Evolutionary conservation across 2,797 vertebrate species (phyloP).

Genomic region (Florisuga fusca): DNA sequence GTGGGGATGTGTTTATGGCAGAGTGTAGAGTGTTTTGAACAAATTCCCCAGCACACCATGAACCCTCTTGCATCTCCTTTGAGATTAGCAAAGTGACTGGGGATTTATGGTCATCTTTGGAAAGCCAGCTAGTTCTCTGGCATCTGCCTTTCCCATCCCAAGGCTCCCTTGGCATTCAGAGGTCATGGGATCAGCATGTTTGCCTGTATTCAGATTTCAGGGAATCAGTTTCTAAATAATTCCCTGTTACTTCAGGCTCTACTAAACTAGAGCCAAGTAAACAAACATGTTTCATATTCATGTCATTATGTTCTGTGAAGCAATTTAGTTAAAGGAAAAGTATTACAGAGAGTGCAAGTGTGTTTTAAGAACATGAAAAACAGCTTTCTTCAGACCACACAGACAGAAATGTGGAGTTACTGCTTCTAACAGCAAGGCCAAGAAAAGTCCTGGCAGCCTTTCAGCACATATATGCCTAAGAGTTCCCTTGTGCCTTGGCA

Average conservation of each 20-base stretch:
- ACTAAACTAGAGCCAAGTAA: conserved; percentile 31
- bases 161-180: conserved; percentile 39
- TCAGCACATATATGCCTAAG: background rate
- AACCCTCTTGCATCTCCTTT: background rate
- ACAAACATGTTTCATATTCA: conserved; percentile 60
- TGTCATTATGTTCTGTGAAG: conserved; percentile 45
- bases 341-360: background rate
- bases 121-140: background rate
- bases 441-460: background rate
- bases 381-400: background rate
- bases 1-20: background rate
- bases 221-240: conserved; percentile 62
- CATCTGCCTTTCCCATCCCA: conserved; percentile 25
- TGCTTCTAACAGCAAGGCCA: background rate
- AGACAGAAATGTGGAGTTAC: background rate
- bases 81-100: background rate
- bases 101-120: background rate
- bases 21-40: conserved; percentile 4
- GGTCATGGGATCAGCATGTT: background rate
- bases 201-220: conserved; percentile 56
- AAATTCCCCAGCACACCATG: background rate
- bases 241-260: background rate
- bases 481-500: background rate
- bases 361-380: background rate
- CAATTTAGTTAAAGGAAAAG: background rate